A percentile compares a stretch with the other conserved stretches of the same genome.
Conservation (phyloP, 1,140 invertebrate genomes). For the Octopus sinensis region DNA sequence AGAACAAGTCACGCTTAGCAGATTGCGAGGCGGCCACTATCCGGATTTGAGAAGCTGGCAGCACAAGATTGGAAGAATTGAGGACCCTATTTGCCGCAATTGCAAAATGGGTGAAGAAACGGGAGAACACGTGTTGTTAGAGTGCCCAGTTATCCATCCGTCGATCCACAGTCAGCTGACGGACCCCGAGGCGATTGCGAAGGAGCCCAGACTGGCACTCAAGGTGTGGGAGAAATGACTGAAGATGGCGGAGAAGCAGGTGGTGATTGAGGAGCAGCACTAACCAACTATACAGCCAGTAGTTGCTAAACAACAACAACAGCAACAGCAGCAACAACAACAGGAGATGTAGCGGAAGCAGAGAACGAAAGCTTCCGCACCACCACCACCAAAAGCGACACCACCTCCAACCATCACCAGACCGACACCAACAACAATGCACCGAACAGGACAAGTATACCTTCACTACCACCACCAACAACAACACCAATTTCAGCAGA, state of each 20-base stretch:
- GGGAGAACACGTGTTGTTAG: neutral
- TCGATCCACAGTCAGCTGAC: neutral
- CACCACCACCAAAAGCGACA: too few relatives aligned
- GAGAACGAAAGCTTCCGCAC: too few relatives aligned
- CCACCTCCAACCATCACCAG: too few relatives aligned
- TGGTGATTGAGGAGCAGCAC: neutral
- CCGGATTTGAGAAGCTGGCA: neutral
- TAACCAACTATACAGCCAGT: too few relatives aligned
- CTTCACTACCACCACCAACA: too few relatives aligned
- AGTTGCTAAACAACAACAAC: too few relatives aligned
- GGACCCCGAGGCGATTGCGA: neutral
- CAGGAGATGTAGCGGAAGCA: too few relatives aligned
- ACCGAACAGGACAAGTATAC: too few relatives aligned
- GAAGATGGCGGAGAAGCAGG: neutral
- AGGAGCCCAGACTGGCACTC: neutral
- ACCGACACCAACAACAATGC: too few relatives aligned
- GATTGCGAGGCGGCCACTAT: neutral
- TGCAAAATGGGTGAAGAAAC: neutral
- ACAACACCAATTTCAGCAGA: too few relatives aligned
- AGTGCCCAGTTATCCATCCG: neutral
- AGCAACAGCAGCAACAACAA: too few relatives aligned
- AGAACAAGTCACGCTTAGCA: constrained; percentile 7
- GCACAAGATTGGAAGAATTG: neutral
- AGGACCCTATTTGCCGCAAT: neutral
- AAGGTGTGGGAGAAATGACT: neutral